These are phyloP conservation scores for Sebastes matsubarae DNA, from an alignment of 2,797 vertebrate genomes.

Conservation along the genomic window DNA sequence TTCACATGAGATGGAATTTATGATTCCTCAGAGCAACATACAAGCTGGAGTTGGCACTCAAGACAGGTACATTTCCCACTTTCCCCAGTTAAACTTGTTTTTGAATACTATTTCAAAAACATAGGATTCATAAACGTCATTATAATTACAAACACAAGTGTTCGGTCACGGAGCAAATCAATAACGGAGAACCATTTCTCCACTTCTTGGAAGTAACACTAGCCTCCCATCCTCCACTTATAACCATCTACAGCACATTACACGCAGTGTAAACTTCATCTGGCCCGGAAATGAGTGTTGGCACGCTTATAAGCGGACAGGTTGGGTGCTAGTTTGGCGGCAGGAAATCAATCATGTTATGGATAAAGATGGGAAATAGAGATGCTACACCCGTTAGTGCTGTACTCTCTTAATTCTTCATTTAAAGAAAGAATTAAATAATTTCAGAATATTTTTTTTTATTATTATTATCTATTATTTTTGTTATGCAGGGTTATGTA, in stretches of 20 bases:
- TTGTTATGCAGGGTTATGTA: neutral
- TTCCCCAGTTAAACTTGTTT: neutral
- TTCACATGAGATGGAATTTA: constrained; percentile 33
- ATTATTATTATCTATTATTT: no score
- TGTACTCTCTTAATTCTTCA: neutral
- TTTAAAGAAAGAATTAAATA: neutral
- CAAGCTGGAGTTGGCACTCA: neutral
- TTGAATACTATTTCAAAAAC: neutral
- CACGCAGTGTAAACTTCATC: constrained; percentile 50
- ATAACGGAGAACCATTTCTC: constrained; percentile 33
- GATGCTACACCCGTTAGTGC: constrained; percentile 42
- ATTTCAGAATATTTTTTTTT: neutral
- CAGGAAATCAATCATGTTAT: constrained; percentile 52
- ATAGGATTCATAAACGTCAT: neutral
- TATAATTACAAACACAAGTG: constrained; percentile 29
- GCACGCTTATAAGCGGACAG: constrained; percentile 58
- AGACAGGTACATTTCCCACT: constrained; percentile 14
- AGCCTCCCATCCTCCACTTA: constrained; percentile 19
- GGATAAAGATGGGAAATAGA: constrained; percentile 46
- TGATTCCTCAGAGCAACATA: constrained; percentile 32
- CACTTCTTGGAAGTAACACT: constrained; percentile 24
- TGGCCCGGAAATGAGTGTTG: constrained; percentile 52
- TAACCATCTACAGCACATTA: constrained; percentile 58
- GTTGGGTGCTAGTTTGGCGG: constrained; percentile 22
- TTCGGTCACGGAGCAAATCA: constrained; percentile 43